A percentile compares a stretch with the other conserved stretches of the same genome.
phyloP scores from a whole-genome alignment of 2,888 invertebrate genomes.

The Diadegma fenestrale region DNA sequence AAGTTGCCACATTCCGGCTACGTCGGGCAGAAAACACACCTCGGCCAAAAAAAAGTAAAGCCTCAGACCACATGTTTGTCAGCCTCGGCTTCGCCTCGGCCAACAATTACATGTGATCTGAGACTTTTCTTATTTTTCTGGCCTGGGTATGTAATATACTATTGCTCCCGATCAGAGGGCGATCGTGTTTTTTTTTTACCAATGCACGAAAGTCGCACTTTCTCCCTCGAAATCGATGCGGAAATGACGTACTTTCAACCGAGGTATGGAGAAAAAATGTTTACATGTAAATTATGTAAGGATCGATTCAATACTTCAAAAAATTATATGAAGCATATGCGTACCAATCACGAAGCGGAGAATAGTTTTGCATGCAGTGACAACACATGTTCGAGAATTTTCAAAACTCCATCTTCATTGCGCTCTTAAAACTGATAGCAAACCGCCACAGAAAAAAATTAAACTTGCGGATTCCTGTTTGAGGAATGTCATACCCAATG shows the following conservation, averaged over 20 bases:
- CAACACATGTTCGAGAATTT: conserved; percentile 33
- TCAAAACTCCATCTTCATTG: conserved; percentile 27
- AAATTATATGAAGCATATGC: conserved; percentile 32
- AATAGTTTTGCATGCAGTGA: conserved; percentile 35
- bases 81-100: no score
- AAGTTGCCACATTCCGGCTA: no score
- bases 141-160: conserved; percentile 37
- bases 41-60: no score
- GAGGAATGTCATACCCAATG: conserved; percentile 12
- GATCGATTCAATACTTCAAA: conserved; percentile 9
- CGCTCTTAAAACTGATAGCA: conserved; percentile 24
- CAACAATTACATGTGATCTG: no score
- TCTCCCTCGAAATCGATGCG: no score
- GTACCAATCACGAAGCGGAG: conserved; percentile 18
- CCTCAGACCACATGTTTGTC: no score
- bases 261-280: conserved; percentile 38
- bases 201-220: no score
- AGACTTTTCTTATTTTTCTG: no score
- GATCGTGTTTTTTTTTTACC: no score
- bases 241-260: no score
- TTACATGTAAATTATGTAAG: conserved; percentile 36
- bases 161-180: conserved; percentile 40
- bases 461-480: neutral
- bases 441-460: conserved; percentile 20
- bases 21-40: no score